Conservation (phyloP, 2,113 vertebrate genomes). For the Formicarius rufipectus region DNA sequence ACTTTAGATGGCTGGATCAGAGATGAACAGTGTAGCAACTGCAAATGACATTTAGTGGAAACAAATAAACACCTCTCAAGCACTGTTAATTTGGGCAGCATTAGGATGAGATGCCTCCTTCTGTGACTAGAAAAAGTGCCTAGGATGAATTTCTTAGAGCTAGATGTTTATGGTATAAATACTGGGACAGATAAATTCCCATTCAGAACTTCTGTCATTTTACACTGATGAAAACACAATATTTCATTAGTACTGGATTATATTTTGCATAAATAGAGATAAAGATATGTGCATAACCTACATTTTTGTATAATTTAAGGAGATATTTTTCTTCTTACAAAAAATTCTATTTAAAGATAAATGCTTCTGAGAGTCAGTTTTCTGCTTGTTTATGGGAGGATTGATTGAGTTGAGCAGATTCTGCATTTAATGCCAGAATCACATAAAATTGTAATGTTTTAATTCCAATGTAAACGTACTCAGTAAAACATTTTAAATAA, state of each 20-base stretch:
- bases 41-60: neutral
- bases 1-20: neutral
- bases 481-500: neutral
- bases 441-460: neutral
- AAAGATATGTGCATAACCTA: neutral
- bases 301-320: neutral
- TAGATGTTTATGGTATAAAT: neutral
- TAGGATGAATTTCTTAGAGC: neutral
- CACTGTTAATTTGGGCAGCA: neutral
- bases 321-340: neutral
- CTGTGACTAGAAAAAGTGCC: neutral
- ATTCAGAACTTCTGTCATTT: neutral
- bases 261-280: constrained; percentile 31
- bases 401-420: constrained; percentile 19
- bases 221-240: neutral
- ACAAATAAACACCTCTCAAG: neutral
- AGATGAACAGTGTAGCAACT: neutral
- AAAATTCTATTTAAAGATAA: neutral
- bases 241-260: constrained; percentile 13
- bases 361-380: constrained; percentile 9
- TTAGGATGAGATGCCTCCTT: neutral
- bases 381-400: neutral
- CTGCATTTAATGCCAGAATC: constrained; percentile 30
- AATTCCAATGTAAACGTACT: neutral
- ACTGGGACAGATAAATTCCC: neutral